Evolutionary conservation across 1,140 invertebrate species (phyloP), one percentile per base, ranked within the genome.

Genomic region (Scaptomyza hsui): DNA sequence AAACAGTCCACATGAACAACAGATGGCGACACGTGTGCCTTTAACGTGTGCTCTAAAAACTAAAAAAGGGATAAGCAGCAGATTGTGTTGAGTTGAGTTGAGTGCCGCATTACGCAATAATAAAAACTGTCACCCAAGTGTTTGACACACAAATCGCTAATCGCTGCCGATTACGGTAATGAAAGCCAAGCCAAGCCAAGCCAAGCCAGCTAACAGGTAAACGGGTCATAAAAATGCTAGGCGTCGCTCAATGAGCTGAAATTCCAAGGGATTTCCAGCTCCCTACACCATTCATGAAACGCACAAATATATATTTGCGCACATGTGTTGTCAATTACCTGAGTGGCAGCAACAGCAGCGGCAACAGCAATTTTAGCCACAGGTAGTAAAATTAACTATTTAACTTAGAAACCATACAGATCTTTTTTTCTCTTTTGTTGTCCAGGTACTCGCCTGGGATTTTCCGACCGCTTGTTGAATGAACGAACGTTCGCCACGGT

Each of bases 311-410:
- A 24, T 24, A 2, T 35, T 69, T 75, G 59, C 63, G 48, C 59
- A 86, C 81, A 86, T 78, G 62, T 86, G 81, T 81, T 86, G 24
- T 71, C 70, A 69, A 86, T 86, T 86, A 86, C 73, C 68, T 56
- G 45, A 12, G n/a, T 18, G 13, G 39, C 9, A 6, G 24, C 24
- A 24, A 6, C 49, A n/a, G n/a, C 37, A 24, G 39, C 9, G 24
- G 24, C 24, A 24, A 6, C 49, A 29, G 15, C 44, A 44, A 19
- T 35, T 19, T 26, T 61, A 3, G 26, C 41, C 6, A 19, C 35
- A 79, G 72, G 72, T 75, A 72, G 48, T 9, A n/a, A 59, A 32
- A 9, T 7, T 6, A 29, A 1, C 19, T 21, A 21, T 21, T 21
- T 21, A 32, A 32, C 29, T 32, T 32, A 12, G 29, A 12, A 3